These are phyloP conservation scores for Pristionchus japonicus DNA, from an alignment of 2,888 invertebrate species.

Conservation along the genomic window DNA sequence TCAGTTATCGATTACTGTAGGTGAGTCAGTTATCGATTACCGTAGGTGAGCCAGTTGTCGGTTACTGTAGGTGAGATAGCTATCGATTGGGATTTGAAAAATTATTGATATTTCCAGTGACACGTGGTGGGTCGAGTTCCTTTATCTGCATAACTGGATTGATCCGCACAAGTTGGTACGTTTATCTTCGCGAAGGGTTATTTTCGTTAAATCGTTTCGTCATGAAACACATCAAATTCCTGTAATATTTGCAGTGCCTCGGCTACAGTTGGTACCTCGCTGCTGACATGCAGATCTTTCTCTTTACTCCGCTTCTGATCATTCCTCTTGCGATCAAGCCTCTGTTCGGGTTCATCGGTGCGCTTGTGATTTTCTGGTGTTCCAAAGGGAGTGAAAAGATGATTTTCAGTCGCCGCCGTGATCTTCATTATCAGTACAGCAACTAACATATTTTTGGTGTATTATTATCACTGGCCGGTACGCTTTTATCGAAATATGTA, in stretches of 20 bases:
- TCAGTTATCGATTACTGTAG: not conserved
- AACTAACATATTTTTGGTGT: constrained; percentile 47
- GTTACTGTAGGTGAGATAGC: too few species aligned
- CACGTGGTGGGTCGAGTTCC: constrained; percentile 20
- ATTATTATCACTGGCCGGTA: constrained; percentile 43
- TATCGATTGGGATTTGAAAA: too few species aligned
- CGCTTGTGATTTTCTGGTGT: not conserved
- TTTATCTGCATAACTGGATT: constrained; percentile 3
- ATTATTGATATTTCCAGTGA: not conserved
- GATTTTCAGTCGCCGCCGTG: not conserved
- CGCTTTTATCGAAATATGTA: not conserved
- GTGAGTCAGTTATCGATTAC: not conserved
- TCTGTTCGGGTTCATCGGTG: constrained; percentile 27
- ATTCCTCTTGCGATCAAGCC: constrained; percentile 48
- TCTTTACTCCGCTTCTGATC: constrained; percentile 49
- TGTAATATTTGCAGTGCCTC: constrained; percentile 33
- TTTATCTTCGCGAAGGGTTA: not conserved
- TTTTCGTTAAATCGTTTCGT: not conserved
- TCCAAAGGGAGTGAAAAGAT: not conserved
- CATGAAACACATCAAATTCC: not conserved
- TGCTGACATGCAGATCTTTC: constrained; percentile 48
- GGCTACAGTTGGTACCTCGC: constrained; percentile 49
- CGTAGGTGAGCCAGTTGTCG: too few species aligned
- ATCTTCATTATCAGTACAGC: constrained; percentile 37
- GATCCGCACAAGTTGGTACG: not conserved